A percentile compares a stretch with the other conserved stretches of the same genome.
Conservation (phyloP, 2,113 vertebrate genomes). For the Sitta europaea region DNA sequence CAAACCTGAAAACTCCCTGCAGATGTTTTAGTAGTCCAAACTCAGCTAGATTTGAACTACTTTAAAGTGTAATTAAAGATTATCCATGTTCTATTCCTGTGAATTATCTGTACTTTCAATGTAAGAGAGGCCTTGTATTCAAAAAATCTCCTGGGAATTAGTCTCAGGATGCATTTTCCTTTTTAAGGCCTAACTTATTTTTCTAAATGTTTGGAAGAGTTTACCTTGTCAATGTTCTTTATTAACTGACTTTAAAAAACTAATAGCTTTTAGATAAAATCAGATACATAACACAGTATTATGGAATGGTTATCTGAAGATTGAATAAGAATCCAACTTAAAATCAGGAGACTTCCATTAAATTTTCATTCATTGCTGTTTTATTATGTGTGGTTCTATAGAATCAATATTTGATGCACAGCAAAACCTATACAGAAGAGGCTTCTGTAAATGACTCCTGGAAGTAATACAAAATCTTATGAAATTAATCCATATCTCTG, state of each 20-base stretch:
- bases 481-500: not conserved
- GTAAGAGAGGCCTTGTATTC: not conserved
- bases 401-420: not conserved
- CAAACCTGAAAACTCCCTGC: not conserved
- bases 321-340: not conserved
- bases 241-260: not conserved
- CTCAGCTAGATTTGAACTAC: not conserved
- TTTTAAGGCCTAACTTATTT: not conserved
- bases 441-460: not conserved
- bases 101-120: not conserved
- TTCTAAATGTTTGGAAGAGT: not conserved
- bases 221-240: not conserved
- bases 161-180: not conserved
- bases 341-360: not conserved
- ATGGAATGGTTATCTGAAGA: not conserved
- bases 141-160: not conserved
- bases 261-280: not conserved
- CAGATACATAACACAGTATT: not conserved
- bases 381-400: not conserved
- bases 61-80: not conserved
- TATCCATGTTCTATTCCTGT: not conserved
- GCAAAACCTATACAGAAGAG: not conserved
- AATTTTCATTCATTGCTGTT: not conserved
- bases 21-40: not conserved
- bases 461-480: not conserved